Percentiles rank a stretch among this genome's conserved stretches.
Conservation (phyloP, 1,140 invertebrate genomes). For the Heliothis subflexa region DNA sequence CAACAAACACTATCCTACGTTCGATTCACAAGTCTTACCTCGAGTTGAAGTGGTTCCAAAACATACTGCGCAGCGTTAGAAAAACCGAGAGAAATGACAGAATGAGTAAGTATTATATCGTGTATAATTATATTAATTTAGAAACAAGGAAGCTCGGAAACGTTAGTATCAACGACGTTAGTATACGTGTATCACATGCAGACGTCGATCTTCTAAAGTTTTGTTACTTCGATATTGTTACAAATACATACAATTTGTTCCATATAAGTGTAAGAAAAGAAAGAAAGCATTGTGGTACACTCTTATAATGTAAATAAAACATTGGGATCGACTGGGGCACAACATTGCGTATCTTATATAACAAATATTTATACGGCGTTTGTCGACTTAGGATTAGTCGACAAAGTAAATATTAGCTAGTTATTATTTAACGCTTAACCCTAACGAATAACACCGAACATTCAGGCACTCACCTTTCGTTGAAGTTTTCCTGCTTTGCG, state of each 20-base stretch:
- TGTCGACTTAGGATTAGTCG: constrained; percentile 23
- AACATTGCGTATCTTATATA: constrained; percentile 90
- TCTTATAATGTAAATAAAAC: constrained; percentile 83
- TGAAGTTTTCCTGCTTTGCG: constrained; percentile 97
- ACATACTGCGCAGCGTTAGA: constrained; percentile 94
- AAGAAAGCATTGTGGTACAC: constrained; percentile 66
- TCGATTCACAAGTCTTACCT: constrained; percentile 92
- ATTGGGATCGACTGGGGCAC: constrained; percentile 90
- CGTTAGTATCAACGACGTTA: constrained; percentile 58
- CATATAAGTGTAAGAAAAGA: constrained; percentile 47
- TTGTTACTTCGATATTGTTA: constrained; percentile 24
- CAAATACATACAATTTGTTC: constrained; percentile 34
- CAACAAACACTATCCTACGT: constrained; percentile 67
- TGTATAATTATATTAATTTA: constrained; percentile 67
- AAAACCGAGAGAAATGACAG: constrained; percentile 84
- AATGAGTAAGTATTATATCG: constrained; percentile 74
- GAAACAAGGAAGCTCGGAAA: constrained; percentile 63
- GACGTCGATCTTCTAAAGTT: constrained; percentile 61
- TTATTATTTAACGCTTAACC: constrained; percentile 53
- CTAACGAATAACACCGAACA: constrained; percentile 75
- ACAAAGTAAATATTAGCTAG: constrained; percentile 37
- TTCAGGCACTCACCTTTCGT: constrained; percentile 94
- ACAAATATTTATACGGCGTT: constrained; percentile 67
- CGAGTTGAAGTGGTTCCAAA: constrained; percentile 99
- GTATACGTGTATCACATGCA: constrained; percentile 68